Evolutionary conservation across 2,113 vertebrate species (phyloP).

Genomic region (Mus pahari): DNA sequence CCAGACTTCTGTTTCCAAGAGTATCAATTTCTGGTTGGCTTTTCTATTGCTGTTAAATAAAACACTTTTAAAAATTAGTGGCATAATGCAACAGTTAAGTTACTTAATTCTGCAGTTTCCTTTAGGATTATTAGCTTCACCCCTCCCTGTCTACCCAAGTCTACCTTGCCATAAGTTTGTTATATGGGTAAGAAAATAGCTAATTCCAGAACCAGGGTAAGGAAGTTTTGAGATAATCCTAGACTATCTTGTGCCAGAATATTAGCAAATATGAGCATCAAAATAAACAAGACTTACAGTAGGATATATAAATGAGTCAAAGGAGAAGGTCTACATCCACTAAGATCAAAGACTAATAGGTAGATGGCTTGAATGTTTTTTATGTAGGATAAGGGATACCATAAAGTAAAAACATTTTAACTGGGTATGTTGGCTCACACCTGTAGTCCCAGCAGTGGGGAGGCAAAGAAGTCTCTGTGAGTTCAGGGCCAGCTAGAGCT

Average conservation of each 20-base stretch:
- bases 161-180: constrained; percentile 42
- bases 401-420: constrained; percentile 7
- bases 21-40: constrained; percentile 33
- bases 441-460: not conserved
- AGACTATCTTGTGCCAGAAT: constrained; percentile 55
- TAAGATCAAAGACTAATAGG: not conserved
- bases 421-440: not conserved
- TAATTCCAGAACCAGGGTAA: constrained; percentile 20
- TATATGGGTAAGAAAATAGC: not conserved
- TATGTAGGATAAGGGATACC: not conserved
- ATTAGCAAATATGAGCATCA: not conserved
- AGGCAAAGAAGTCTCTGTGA: not conserved
- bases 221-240: constrained; percentile 47
- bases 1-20: not conserved
- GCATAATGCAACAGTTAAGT: not conserved
- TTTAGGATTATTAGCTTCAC: not conserved
- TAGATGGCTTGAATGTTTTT: not conserved
- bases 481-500: not conserved
- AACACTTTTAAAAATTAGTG: not conserved
- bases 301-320: constrained; percentile 19
- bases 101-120: not conserved
- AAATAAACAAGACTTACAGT: not conserved
- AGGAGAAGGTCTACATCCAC: not conserved
- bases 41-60: not conserved
- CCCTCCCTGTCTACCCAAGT: not conserved